Conservation (phyloP, 2,888 invertebrate genomes). For the Phrixothrix hirtus region DNA sequence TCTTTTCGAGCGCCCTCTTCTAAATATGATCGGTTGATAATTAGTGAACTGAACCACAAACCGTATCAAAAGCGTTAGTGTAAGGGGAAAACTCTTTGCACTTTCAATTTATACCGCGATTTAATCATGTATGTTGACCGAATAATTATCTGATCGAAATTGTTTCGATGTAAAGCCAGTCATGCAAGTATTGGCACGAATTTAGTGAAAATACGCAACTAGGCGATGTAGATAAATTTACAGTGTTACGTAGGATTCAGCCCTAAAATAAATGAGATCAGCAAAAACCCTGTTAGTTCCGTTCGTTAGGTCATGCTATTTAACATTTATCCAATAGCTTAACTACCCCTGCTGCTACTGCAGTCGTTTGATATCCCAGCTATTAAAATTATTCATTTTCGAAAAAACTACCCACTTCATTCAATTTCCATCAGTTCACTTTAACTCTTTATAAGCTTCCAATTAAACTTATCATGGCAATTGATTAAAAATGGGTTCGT, state of each 20-base stretch:
- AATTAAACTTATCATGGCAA: no score
- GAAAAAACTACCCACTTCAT: no score
- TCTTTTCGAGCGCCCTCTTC: neutral
- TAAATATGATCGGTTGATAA: slow-evolving; percentile 4
- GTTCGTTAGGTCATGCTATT: slow-evolving; percentile 18
- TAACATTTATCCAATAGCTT: slow-evolving; percentile 11
- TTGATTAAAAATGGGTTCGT: no score
- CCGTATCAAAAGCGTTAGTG: slow-evolving; percentile 7
- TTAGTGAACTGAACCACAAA: slow-evolving; percentile 19
- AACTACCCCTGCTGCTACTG: neutral
- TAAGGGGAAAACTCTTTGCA: slow-evolving; percentile 15
- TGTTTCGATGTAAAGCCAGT: slow-evolving; percentile 17
- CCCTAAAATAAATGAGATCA: slow-evolving; percentile 23
- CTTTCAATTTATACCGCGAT: slow-evolving; percentile 16
- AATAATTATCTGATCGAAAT: slow-evolving; percentile 21
- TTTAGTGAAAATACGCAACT: slow-evolving; percentile 20
- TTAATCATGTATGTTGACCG: slow-evolving; percentile 17
- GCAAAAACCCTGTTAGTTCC: slow-evolving; percentile 21
- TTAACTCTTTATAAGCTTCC: no score
- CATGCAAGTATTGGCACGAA: slow-evolving; percentile 19
- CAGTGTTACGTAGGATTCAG: slow-evolving; percentile 18
- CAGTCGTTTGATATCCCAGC: neutral
- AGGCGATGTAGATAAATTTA: slow-evolving; percentile 23
- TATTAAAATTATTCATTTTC: neutral
- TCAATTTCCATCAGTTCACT: no score